These are phyloP conservation scores for Forpus xanthops DNA, from an alignment of 2,797 vertebrate genomes.

Conservation along the genomic window DNA sequence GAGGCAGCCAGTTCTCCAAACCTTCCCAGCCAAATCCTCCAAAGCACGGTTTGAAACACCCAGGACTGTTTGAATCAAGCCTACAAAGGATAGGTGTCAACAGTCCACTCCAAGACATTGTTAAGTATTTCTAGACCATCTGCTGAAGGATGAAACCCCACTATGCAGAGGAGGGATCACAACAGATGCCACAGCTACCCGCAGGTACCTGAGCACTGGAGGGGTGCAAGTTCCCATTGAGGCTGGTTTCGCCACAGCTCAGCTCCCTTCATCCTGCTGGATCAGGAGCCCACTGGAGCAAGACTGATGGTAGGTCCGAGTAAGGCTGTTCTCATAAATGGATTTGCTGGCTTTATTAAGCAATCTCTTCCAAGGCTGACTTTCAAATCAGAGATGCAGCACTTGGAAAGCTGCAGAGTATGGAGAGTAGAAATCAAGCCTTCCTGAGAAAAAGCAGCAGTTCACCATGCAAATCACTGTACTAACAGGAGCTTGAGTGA, in stretches of 20 bases:
- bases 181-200: not conserved
- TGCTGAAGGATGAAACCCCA: not conserved
- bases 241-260: not conserved
- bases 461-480: not conserved
- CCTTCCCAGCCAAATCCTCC: not conserved
- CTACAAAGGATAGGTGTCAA: not conserved
- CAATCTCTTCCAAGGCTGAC: not conserved
- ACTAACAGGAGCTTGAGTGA: not conserved
- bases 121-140: not conserved
- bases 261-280: not conserved
- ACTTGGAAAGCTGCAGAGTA: not conserved
- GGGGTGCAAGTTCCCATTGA: rapidly evolving
- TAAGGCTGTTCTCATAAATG: rapidly evolving
- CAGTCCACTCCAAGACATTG: not conserved
- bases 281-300: not conserved
- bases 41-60: not conserved
- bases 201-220: rapidly evolving
- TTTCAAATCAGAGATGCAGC: not conserved
- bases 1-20: not conserved
- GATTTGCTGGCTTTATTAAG: not conserved
- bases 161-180: not conserved
- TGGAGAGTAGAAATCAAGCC: not conserved
- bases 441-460: not conserved
- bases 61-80: not conserved
- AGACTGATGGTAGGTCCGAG: not conserved